phyloP scores from a whole-genome alignment of 2,888 invertebrate genomes.

The Dendrolimus houi region DNA sequence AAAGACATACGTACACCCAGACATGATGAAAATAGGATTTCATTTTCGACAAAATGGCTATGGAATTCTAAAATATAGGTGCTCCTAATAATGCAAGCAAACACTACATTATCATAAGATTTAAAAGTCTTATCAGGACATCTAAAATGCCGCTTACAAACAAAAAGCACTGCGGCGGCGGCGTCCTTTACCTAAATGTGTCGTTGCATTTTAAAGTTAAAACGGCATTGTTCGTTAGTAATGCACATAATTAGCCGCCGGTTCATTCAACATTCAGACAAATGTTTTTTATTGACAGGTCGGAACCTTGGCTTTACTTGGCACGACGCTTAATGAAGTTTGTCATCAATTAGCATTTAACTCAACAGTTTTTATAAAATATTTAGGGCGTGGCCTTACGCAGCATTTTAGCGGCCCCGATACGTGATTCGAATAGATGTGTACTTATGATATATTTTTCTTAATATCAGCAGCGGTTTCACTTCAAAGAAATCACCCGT shows the following conservation, averaged over 20 bases:
- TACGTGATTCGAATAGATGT: no score
- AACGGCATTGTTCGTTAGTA: neutral
- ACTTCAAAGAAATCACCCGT: no score
- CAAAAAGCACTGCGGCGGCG: neutral
- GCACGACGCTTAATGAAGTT: neutral
- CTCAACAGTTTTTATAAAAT: neutral
- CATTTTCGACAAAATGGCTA: no score
- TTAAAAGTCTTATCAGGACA: neutral
- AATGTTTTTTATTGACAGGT: neutral
- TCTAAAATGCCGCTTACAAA: neutral
- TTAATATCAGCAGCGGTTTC: no score
- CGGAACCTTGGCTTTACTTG: neutral
- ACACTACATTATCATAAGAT: neutral
- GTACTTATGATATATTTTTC: no score
- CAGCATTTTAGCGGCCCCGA: neutral
- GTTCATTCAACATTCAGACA: neutral
- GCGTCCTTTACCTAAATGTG: conserved; percentile 18
- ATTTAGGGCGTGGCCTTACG: neutral
- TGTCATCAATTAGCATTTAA: neutral
- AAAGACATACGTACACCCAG: no score
- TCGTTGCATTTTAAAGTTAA: neutral
- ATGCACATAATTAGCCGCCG: neutral
- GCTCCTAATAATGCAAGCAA: neutral
- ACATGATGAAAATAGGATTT: no score
- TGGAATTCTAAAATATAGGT: no score